Base-by-base conservation (phyloP, 2,888 invertebrate genomes). In the Nineta flava region DNA sequence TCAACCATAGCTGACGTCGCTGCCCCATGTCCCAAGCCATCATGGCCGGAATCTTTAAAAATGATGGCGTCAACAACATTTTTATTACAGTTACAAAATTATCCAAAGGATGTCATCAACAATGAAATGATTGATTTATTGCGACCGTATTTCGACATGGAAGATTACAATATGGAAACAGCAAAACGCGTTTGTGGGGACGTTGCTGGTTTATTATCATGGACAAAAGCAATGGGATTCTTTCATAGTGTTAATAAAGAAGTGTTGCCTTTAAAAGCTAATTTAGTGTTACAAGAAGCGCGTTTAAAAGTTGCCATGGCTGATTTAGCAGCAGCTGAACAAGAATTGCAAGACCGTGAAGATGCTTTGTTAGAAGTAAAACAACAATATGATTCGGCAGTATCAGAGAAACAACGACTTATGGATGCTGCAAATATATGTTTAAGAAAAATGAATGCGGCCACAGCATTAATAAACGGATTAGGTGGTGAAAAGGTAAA, bases 61-160 rank as follows among this genome's bases (percentile, higher is more conserved):
- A 84, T 96, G 81, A 95, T 96, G 95, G 88, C 94, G 1, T 88
- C 90, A 57, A 85, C 93, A 1, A 93, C 92, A 10, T 96, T 96
- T 64, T 70, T 93, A 41, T 71, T 91, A 4, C 91, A 91, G 62
- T 71, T 96, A 15, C 90, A 94, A 71, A 92, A 91, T 61, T 96
- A 94, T 65, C 93, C 94, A 0, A 92, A 94, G 69, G 95, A 95
- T 61, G 87, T 90, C 9, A 95, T 96, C 53, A 96, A 94, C 65
- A 93, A 91, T 60, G 96, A 96, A 70, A 94, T 95, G 81, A 90
- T 96, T 9, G 96, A 96, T 63, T 74, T 95, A 52, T 67, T 96
- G 49, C 76, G 82, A 55, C 93, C 94, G 0, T 96, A 94, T 65
- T 90, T 93, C 59, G 81, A 83, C 63, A 91, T 92, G 91, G 94